phyloP scores from a whole-genome alignment of 37 sponge, comb jelly and placozoan species.

The Ephydatia muelleri region DNA sequence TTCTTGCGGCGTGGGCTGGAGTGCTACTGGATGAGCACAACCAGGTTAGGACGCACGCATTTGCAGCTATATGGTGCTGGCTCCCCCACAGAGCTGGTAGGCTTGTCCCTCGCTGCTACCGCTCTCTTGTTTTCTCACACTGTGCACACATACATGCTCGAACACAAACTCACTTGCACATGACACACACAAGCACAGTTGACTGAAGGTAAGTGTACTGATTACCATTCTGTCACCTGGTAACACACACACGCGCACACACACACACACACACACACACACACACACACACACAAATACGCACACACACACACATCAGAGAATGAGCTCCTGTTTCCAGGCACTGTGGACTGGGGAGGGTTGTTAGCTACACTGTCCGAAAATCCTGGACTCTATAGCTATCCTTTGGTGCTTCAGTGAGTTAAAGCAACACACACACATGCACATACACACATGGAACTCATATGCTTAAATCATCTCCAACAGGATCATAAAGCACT shows the following conservation, averaged over 20 bases:
- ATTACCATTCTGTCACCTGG: not conserved
- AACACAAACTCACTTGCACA: too few relatives aligned
- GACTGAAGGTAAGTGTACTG: not conserved
- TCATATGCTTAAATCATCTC: too few relatives aligned
- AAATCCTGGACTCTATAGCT: constrained; percentile 20
- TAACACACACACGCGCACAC: too few relatives aligned
- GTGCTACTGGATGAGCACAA: constrained; percentile 1
- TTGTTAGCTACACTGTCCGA: constrained; percentile 1
- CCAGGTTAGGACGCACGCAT: not conserved
- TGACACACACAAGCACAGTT: too few relatives aligned
- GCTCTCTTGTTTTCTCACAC: too few relatives aligned
- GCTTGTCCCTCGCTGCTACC: too few relatives aligned
- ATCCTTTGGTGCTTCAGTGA: constrained; percentile 16
- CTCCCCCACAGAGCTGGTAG: too few relatives aligned
- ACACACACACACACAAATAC: too few relatives aligned
- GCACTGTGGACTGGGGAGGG: constrained; percentile 23
- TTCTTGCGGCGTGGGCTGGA: not conserved
- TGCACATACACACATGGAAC: constrained; percentile 3
- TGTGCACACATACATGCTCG: too few relatives aligned
- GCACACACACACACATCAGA: constrained; percentile 4
- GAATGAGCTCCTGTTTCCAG: constrained; percentile 8
- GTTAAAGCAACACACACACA: constrained; percentile 12
- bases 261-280: too few relatives aligned
- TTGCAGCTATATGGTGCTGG: not conserved
- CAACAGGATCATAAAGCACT: constrained; percentile 18